Base-by-base conservation (phyloP, 2,113 vertebrate species). In the Ammodramus savannarum region DNA sequence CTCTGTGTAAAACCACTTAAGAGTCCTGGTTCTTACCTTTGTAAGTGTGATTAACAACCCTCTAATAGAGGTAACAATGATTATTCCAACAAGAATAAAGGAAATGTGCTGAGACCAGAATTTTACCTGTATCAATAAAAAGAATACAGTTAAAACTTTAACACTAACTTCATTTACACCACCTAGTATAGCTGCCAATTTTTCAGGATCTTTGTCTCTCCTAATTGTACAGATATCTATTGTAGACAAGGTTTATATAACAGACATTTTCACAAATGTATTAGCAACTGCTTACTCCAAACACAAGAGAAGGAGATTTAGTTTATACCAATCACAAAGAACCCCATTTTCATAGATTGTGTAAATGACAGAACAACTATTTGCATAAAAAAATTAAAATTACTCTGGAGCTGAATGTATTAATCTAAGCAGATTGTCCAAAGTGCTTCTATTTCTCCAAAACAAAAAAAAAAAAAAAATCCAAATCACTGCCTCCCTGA, bases 21-120 rank as follows among this genome's bases (percentile, higher is more conserved):
- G 13, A 62, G 9, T 34, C n/a, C 12, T 51, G 16, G 17, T 48
- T 76, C 95, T 93, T 98, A 99, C 99, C 99, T 99, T 99, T 43
- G 99, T 99, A 43, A 99, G 99, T 11, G 99, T 99, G 90, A 99
- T 99, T 90, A 99, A 97, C 63, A 99, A 95, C 38, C 99, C 99
- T 95, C 99, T 98, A 86, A 99, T 99, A 49, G 99, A 99, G 15
- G 99, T 99, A 81, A 99, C 99, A 19, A 99, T 99, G 96, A 99
- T 99, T 96, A 99, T 99, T 95, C 99, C 99, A 80, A 99, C 99
- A 71, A 99, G 98, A 92, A 99, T 99, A 97, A 99, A 99, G 86
- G 99, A 99, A 94, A 99, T 99, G 87, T 99, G 99, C 78, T 99
- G 99, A 85, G 99, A 99, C 99, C 99, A 99, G 97, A 99, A 99